Evolutionary conservation across 2,888 invertebrate species (phyloP), one percentile per base, ranked within the genome.

Genomic region (Pandemis cinnamomeana): DNA sequence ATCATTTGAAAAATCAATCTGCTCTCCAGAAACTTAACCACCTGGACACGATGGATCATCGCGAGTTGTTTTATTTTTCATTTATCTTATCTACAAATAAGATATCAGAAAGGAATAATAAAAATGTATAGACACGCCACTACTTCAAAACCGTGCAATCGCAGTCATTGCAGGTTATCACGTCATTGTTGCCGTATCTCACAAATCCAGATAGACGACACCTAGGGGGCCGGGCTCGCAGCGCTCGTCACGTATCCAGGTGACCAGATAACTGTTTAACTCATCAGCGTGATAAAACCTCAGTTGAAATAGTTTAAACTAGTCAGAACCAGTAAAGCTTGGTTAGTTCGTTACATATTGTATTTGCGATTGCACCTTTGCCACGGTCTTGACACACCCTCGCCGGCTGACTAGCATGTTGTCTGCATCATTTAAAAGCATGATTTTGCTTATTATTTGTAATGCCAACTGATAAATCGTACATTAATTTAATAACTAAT

Each of bases 401-500:
- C 69, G 15, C 36, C 36, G 64, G 42, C 58, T 69, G 69, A 58
- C 20, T n/a, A 48, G n/a, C 68, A 68, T 62, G 67, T 68, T 27
- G 53, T 36, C 36, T 36, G 27, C 67, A 73, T 64, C 64, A 61
- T 44, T 70, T 66, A 15, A 42, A 44, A 60, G 69, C 73, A 60
- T 73, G 73, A 73, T 72, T 55, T 66, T 53, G 69, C 64, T 53
- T 66, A 73, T 70, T 68, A 72, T 60, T 66, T 71, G 13, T 46
- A 62, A 72, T 20, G 63, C 55, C 15, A 58, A 66, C 58, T 20
- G 68, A 68, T 72, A 68, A 67, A 63, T 60, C 20, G 11, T 42
- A 51, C 63, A 64, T 42, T 69, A 63, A 67, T n/a, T 51, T 27
- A 48, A 27, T 66, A 64, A 66, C 13, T 13, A 67, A 67, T 53